Base-by-base conservation (phyloP, 2,888 invertebrate genomes). In the Crocallis elinguaria region DNA sequence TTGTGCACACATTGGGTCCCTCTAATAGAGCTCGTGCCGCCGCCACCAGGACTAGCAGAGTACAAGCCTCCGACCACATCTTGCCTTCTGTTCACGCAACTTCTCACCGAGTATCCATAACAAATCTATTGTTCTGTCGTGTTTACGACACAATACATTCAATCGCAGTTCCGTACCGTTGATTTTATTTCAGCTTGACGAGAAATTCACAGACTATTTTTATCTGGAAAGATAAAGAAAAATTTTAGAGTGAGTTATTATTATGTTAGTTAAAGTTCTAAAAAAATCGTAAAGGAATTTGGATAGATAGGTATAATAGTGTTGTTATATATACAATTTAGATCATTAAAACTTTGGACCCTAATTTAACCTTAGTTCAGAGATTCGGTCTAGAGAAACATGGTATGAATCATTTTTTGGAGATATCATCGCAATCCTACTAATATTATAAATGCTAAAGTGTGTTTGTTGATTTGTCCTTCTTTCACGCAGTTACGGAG, bases 1-100 rank as follows among this genome's bases (percentile, higher is more conserved):
- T 93, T 6, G 94, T 95, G 85, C 97, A 97, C 56, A 97, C 93
- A 84, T 97, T 96, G 17, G 96, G 95, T 39, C 96, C 96, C 66
- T 94, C 93, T 8, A 95, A 79, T 14, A 84, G 60, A n/a, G 79
- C 84, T 14, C 58, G 57, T 41, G 71, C 73, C 39, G 75, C 71
- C 25, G 70, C 70, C 42, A 72, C 64, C 57, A 88, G 61, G 61
- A 76, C 72, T 60, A 86, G 53, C 35, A 84, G 58, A 57, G 72
- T 70, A 56, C 61, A 68, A 62, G 76, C 65, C 66, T 72, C 73
- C 71, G 75, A 69, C 87, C 84, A 86, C 83, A 86, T 86, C 67
- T 72, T 74, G 73, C 66, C 64, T 76, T 71, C 66, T 56, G 73
- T 71, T 81, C 74, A 78, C 63, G 67, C 75, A 69, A 67, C 67